Percentiles rank a stretch among this genome's conserved stretches.
These are phyloP conservation scores for Zapus hudsonius DNA, from an alignment of 2,113 vertebrate species.

Conservation along the genomic window DNA sequence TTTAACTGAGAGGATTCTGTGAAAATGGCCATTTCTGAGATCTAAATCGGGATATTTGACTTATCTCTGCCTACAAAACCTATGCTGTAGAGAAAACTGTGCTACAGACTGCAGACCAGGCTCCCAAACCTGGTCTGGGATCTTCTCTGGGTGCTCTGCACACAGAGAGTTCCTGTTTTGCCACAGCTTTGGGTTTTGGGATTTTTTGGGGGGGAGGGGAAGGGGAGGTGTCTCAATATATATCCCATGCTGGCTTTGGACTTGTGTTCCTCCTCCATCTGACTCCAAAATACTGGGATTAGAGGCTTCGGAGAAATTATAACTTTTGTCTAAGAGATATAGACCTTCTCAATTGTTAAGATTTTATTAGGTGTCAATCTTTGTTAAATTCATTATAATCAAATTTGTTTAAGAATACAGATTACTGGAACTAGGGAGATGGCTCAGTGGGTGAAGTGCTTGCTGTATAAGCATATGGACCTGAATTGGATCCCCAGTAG, in stretches of 20 bases:
- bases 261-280: not conserved
- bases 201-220: no score
- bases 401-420: conserved; percentile 70
- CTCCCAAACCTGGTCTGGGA: no score
- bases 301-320: not conserved
- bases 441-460: no score
- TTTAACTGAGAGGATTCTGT: not conserved
- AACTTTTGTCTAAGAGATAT: conserved; percentile 64
- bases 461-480: no score
- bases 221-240: conserved; percentile 65
- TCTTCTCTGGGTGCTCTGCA: no score
- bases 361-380: conserved; percentile 67
- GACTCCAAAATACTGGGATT: not conserved
- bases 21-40: not conserved
- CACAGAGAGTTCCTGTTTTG: no score
- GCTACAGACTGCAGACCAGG: no score
- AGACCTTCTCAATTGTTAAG: conserved; percentile 63
- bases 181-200: no score
- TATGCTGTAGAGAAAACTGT: no score
- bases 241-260: not conserved
- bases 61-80: no score
- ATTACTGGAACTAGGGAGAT: no score
- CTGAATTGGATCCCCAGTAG: no score
- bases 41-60: not conserved
- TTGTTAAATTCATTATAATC: conserved; percentile 48